These are phyloP conservation scores for Porites lobata DNA, from an alignment of 92 coral and sea anemone genomes.

Conservation along the genomic window DNA sequence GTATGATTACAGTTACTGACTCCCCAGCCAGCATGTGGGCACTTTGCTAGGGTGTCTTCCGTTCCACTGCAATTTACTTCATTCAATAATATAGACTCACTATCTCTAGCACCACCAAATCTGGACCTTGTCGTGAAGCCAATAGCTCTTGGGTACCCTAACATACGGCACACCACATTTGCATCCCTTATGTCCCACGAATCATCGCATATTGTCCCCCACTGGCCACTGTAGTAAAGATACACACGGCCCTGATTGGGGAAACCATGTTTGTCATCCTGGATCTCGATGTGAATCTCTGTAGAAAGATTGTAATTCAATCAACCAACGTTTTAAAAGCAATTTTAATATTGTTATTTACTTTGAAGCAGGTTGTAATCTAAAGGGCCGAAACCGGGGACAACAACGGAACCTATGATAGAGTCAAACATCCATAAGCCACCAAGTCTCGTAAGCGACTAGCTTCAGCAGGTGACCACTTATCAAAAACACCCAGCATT, in stretches of 20 bases:
- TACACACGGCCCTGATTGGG: conserved; percentile 64
- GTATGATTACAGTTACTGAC: conserved; percentile 60
- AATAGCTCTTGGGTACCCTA: conserved; percentile 53
- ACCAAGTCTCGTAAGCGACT: too few species aligned
- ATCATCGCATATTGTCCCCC: conserved; percentile 72
- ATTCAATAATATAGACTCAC: conserved; percentile 65
- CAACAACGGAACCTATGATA: too few species aligned
- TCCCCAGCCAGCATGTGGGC: conserved; percentile 62
- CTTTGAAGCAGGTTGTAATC: too few species aligned
- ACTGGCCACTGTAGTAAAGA: conserved; percentile 45
- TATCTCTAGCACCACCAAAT: conserved; percentile 48
- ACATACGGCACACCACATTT: conserved; percentile 72
- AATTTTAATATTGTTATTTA: too few species aligned
- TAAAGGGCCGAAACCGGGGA: too few species aligned
- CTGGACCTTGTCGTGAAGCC: neutral
- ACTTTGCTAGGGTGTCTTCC: conserved; percentile 58
- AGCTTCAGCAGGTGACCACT: too few species aligned
- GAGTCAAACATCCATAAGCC: too few species aligned
- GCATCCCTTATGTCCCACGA: conserved; percentile 71
- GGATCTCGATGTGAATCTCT: conserved; percentile 26
- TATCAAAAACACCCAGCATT: too few species aligned
- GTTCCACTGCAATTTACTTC: conserved; percentile 75
- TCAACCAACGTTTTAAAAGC: too few species aligned
- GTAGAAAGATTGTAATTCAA: neutral
- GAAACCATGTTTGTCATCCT: conserved; percentile 19